phyloP scores from a whole-genome alignment of 2,113 vertebrate species.

The Rhinogobius similis region DNA sequence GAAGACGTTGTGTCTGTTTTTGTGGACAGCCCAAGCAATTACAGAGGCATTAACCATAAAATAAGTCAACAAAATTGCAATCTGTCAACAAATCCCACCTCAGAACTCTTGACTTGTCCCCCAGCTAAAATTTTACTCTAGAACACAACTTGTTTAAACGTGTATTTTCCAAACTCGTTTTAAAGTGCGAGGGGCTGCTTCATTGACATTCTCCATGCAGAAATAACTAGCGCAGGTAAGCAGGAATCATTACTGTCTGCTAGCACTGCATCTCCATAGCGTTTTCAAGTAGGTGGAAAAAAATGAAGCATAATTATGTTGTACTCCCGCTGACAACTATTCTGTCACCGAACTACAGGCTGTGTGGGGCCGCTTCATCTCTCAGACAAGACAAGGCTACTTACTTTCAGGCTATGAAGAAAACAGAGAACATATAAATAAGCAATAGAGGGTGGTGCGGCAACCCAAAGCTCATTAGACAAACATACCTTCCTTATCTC shows the following conservation, averaged over 20 bases:
- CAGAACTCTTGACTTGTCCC: too few species aligned
- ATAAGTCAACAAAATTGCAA: too few species aligned
- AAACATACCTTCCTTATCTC: constrained; percentile 46
- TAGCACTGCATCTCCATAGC: constrained; percentile 61
- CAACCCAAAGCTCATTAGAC: constrained; percentile 62
- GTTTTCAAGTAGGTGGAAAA: constrained; percentile 58
- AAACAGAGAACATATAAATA: constrained; percentile 41
- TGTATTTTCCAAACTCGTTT: constrained; percentile 32
- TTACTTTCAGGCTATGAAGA: constrained; percentile 57
- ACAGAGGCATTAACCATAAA: too few species aligned
- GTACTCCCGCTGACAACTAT: constrained; percentile 62
- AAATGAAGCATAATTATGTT: constrained; percentile 72
- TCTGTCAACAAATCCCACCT: too few species aligned
- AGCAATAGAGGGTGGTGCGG: constrained; percentile 24
- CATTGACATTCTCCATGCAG: constrained; percentile 25
- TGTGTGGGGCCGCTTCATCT: constrained; percentile 64
- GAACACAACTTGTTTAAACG: neutral
- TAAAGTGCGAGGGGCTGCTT: constrained; percentile 34
- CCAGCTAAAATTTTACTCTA: too few species aligned
- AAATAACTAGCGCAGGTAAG: constrained; percentile 62
- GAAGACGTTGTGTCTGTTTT: too few species aligned
- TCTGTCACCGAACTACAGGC: constrained; percentile 59
- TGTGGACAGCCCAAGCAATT: too few species aligned
- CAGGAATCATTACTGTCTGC: constrained; percentile 46
- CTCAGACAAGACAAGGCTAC: constrained; percentile 62